Evolutionary conservation across 2,113 vertebrate species (phyloP), one percentile per base, ranked within the genome.

Genomic region (Pampusana beccarii): DNA sequence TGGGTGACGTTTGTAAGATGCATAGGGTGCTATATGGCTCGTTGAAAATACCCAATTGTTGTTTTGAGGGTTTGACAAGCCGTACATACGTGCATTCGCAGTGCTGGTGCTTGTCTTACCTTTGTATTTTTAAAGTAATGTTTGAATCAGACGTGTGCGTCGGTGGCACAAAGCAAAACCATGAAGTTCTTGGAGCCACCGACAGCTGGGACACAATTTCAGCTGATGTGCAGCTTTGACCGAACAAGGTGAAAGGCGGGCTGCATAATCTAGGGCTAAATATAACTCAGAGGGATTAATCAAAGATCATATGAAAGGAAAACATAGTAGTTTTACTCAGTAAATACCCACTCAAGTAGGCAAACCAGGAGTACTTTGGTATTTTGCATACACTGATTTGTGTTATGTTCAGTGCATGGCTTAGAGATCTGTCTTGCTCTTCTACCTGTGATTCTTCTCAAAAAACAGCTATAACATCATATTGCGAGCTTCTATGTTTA

Each of bases 21-120:
- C n/a, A 3, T 0, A 58, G 24, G 36, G 31, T 56, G 6, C 51
- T 69, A 66, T 51, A 2, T 28, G 77, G 53, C 73, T 81, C 60
- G 64, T 44, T 78, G 71, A 26, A 78, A 61, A 44, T 20, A 38
- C 0, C 23, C 36, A 40, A 2, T 44, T 16, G 62, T 24, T 67
- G 64, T 77, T 83, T 51, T 36, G 21, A 25, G 74, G 62, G 19
- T 51, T 82, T 58, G 38, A 57, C 10, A 16, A 42, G 42, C 34
- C 1, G 0, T 24, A 9, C 2, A 0, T 21, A 19, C 0, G 11
- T 38, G 42, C 23, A 11, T 77, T 60, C 42, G 53, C 51, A 4
- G 33, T 26, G 73, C 36, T 42, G 14, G 3, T 42, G 19, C 3
- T 4, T 86, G 53, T 56, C 11, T 62, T 58, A 10, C 20, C 64